Percentiles rank a stretch among this genome's conserved stretches.
These are phyloP conservation scores for Orientallactaga sibirica DNA, from an alignment of 2,797 vertebrate genomes.

Conservation along the genomic window DNA sequence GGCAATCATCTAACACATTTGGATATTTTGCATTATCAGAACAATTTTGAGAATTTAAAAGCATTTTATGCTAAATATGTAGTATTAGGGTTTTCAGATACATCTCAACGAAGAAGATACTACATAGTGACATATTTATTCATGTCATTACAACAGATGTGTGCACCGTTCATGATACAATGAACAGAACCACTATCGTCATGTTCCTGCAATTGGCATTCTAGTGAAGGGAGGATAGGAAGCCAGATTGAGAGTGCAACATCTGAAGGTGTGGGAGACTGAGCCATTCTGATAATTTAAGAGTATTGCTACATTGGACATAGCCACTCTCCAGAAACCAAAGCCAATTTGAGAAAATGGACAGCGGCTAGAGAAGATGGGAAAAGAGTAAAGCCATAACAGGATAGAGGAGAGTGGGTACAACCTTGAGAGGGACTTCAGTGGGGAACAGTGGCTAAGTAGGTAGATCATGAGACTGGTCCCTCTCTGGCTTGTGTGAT, in stretches of 20 bases:
- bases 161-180: neutral
- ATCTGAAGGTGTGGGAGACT: neutral
- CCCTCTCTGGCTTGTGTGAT: neutral
- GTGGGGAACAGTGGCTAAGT: neutral
- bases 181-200: neutral
- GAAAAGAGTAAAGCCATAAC: neutral
- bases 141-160: neutral
- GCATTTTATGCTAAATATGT: slow-evolving; percentile 30
- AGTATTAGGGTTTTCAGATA: neutral
- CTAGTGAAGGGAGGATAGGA: neutral
- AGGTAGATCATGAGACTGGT: neutral
- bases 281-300: neutral
- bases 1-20: slow-evolving; percentile 7
- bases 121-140: neutral
- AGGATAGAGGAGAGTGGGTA: neutral
- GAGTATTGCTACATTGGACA: neutral
- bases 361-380: neutral
- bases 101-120: slow-evolving; percentile 5
- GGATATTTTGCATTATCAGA: slow-evolving; percentile 47
- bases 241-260: neutral
- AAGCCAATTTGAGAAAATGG: neutral
- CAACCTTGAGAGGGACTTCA: neutral
- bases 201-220: neutral
- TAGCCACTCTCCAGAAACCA: neutral
- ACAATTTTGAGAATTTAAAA: slow-evolving; percentile 30